Evolutionary conservation across 2,888 invertebrate genomes (phyloP).

Genomic region (Eilema griseolum): DNA sequence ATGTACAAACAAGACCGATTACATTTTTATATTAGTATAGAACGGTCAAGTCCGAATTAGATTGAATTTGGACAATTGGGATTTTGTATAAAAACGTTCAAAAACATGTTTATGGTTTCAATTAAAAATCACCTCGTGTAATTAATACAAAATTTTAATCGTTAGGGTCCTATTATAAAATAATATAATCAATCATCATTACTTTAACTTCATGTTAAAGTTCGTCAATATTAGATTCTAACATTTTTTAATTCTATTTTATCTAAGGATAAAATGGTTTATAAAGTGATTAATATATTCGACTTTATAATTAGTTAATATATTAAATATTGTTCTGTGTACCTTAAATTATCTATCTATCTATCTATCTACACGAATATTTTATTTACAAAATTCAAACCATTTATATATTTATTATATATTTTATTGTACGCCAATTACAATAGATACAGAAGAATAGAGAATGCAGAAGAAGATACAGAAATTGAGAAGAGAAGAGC

Average conservation of each 20-base stretch:
- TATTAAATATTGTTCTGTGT: not conserved
- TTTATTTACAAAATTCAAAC: not conserved
- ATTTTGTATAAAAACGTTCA: not conserved
- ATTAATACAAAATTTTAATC: not conserved
- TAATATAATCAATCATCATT: slow-evolving; percentile 2
- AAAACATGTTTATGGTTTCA: not conserved
- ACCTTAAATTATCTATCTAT: not conserved
- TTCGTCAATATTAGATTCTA: not conserved
- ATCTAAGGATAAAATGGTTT: not conserved
- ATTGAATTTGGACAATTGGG: not conserved
- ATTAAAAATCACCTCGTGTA: slow-evolving; percentile 2
- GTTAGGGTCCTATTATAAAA: not conserved
- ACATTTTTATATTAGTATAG: too few species aligned
- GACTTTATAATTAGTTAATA: not conserved
- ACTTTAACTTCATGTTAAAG: not conserved
- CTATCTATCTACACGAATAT: too few species aligned
- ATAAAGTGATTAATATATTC: not conserved
- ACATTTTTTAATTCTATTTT: not conserved
- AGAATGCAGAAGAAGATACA: too few species aligned
- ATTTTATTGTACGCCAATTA: too few species aligned
- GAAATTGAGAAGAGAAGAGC: too few species aligned
- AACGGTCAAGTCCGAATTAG: not conserved
- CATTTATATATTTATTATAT: too few species aligned
- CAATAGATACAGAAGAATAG: too few species aligned
- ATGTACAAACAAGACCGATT: too few species aligned